Conservation (phyloP, 2,797 vertebrate genomes). For the Hozukius guyotensis region DNA sequence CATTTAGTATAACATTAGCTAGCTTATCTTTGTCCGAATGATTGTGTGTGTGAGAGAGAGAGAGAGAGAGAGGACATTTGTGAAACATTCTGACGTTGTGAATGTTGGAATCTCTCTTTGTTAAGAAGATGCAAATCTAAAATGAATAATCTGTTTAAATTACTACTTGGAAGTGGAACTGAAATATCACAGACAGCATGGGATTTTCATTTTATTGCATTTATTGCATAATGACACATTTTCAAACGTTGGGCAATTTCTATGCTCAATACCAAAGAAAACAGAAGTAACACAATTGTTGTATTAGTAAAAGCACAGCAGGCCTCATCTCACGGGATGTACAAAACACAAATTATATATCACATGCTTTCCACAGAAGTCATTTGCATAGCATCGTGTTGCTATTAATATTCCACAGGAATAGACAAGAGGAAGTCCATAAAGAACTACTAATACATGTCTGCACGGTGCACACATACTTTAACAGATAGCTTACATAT, state of each 20-base stretch:
- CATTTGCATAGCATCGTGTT: constrained; percentile 32
- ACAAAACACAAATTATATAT: constrained; percentile 37
- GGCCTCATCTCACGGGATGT: constrained; percentile 61
- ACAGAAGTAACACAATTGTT: neutral
- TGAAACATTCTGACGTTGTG: neutral
- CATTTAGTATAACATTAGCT: neutral
- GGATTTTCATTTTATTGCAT: constrained; percentile 23
- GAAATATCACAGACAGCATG: neutral
- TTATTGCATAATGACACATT: constrained; percentile 28
- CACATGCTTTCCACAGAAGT: constrained; percentile 28
- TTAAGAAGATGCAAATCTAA: neutral
- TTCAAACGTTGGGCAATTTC: neutral
- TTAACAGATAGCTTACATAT: constrained; percentile 3
- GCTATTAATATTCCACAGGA: constrained; percentile 71
- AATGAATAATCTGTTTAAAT: neutral
- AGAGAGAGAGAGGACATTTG: neutral
- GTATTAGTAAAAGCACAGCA: neutral
- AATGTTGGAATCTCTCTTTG: neutral
- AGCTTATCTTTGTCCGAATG: no score
- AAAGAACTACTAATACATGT: constrained; percentile 51
- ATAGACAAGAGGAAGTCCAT: constrained; percentile 59
- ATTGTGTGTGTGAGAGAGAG: no score
- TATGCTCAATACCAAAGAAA: constrained; percentile 2
- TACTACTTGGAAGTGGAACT: neutral
- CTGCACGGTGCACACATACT: constrained; percentile 24